Evolutionary conservation across 2,888 invertebrate genomes (phyloP), one percentile per base, ranked within the genome.

Genomic region (Rhynchonema sp.): DNA sequence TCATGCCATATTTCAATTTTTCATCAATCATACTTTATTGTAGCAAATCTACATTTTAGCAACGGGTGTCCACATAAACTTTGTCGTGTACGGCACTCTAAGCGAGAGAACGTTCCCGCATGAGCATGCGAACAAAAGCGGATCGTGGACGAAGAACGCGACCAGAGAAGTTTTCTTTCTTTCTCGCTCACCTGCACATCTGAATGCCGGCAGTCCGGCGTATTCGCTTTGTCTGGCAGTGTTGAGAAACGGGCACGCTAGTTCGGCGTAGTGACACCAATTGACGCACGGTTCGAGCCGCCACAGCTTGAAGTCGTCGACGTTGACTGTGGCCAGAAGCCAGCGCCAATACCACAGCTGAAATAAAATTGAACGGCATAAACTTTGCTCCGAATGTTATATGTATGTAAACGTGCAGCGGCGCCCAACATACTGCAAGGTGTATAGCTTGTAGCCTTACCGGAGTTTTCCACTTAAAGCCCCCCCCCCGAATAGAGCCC

Each of bases 231-330:
- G 13, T 3, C 28, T 9, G 27, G 22, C 54, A 3, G 28, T 54
- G 54, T 26, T 54, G 9, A 54, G 54, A 28, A 54, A 54, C 9
- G 54, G 54, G 27, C 54, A 54, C 22, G 54, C 54, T 6, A 54
- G 54, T 27, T 54, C 54, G 54, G 54, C 54, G 54, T 54, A 54
- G 54, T 54, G 54, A 23, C 54, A 54, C 54, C 54, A 54, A 3
- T 3, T 3, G 27, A 27, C 9, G 28, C 54, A 54, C 54, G 54
- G 27, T 6, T 25, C 22, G 3, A 27, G 3, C 3, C 3, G 9
- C 54, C 54, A 54, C 22, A 54, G 25, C 17, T 22, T 3, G 9
- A 54, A 27, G 9, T 26, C 9, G 3, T 6, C 3, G 3, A n/a
- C 6, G 49, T n/a, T 23, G 13, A n/a, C 3, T 27, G 54, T 54